phyloP scores from a whole-genome alignment of 2,888 invertebrate species.

The Apotomis betuletana region DNA sequence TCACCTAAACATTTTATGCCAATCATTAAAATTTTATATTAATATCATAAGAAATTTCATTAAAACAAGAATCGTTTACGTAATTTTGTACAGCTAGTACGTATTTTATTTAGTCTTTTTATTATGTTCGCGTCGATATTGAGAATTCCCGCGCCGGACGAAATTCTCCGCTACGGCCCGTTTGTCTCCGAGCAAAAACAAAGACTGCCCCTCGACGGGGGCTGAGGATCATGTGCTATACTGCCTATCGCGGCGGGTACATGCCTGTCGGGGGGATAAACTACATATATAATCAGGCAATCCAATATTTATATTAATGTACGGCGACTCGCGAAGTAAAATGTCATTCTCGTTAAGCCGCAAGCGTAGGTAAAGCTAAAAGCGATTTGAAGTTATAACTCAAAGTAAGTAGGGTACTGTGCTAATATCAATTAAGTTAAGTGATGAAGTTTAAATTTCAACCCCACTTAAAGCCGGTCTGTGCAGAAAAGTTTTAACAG shows the following conservation, averaged over 20 bases:
- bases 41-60: constrained; percentile 19
- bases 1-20: constrained; percentile 82
- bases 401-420: background rate
- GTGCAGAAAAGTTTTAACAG: background rate
- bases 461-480: background rate
- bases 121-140: constrained; percentile 26
- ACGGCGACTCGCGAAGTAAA: constrained; percentile 5
- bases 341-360: constrained; percentile 1
- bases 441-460: background rate
- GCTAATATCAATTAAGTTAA: constrained; percentile 7
- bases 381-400: constrained; percentile 8
- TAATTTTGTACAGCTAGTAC: constrained; percentile 23
- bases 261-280: constrained; percentile 8
- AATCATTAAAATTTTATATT: constrained; percentile 62
- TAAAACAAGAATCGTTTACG: constrained; percentile 8
- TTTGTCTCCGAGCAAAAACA: constrained; percentile 32
- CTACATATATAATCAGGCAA: constrained; percentile 14
- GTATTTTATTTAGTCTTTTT: constrained; percentile 21
- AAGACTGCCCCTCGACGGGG: constrained; percentile 36
- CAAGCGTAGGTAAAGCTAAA: constrained; percentile 25
- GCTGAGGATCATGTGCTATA: constrained; percentile 35
- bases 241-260: constrained; percentile 9
- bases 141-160: constrained; percentile 28
- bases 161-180: constrained; percentile 36
- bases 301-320: constrained; percentile 12